Base-by-base conservation (phyloP, 2,797 vertebrate genomes). In the Chaetodon trifasciatus region DNA sequence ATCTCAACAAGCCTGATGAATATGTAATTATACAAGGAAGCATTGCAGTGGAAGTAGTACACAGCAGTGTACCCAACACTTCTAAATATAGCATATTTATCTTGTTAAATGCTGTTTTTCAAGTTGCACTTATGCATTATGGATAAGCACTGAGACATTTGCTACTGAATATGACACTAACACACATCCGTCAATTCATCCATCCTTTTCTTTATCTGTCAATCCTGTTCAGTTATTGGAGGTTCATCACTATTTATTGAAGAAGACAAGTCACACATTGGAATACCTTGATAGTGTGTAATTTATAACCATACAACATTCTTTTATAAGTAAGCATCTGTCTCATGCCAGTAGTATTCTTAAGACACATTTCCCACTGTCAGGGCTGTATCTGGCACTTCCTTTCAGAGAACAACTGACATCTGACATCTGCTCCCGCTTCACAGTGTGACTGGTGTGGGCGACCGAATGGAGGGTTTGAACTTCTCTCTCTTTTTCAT, bases 1-100 rank as follows among this genome's bases (percentile, higher is more conserved):
- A 79, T 65, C 28, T 46, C 70, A 57, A 67, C 47, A 61, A 42
- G 60, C 42, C 64, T 57, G 56, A 73, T 53, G 44, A 75, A 71
- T 61, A 70, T 67, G 35, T 39, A 58, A 50, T 39, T 39, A 32
- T 9, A 50, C 23, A 21, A 24, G 39, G 47, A 8, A 23, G n/a
- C 16, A 4, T 6, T 55, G 32, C 12, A 64, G 64, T 49, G 6
- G 23, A 62, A 40, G 37, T 9, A 23, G 35, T 16, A 23, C 37
- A 23, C 60, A 23, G 39, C 21, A 40, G 60, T 10, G n/a, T 52
- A 17, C 21, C 32, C 15, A 13, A 9, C 57, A 17, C 44, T 13
- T 61, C 63, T 68, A 49, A 42, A 40, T 42, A 56, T 35, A 15
- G 23, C 78, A 13, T 28, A n/a, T 73, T 58, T 17, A 46, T 78